These are phyloP conservation scores for Galago senegalensis DNA, from an alignment of 2,797 vertebrate species.

Conservation along the genomic window DNA sequence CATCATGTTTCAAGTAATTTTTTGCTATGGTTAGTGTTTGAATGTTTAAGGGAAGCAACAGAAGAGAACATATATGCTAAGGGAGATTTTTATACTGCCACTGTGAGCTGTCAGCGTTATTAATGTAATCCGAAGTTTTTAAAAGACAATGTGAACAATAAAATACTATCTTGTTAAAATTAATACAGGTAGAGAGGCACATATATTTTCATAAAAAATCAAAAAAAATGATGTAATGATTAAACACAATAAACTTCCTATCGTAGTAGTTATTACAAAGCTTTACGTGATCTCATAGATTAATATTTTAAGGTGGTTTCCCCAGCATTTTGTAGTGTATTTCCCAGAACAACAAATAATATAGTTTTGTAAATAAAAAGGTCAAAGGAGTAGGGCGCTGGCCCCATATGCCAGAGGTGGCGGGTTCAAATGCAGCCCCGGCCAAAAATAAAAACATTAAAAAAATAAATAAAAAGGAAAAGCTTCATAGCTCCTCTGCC, in stretches of 20 bases:
- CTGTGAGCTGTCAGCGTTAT: not conserved
- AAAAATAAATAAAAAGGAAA: conserved; percentile 25
- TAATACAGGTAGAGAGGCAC: not conserved
- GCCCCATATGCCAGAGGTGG: too few relatives aligned
- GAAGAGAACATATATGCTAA: not conserved
- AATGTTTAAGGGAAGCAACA: not conserved
- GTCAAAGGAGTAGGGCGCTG: too few relatives aligned
- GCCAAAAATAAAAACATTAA: too few relatives aligned
- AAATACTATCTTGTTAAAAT: not conserved
- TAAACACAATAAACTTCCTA: rapidly evolving
- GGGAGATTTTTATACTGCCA: not conserved
- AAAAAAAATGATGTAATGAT: not conserved
- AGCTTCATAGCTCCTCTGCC: conserved; percentile 25
- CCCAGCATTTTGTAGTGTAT: not conserved
- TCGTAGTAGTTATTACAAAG: not conserved
- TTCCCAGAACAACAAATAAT: conserved; percentile 40
- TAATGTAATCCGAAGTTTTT: not conserved
- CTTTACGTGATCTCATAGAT: not conserved
- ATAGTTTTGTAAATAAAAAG: conserved; percentile 47
- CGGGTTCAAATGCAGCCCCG: too few relatives aligned
- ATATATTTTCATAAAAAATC: not conserved
- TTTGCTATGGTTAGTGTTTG: not conserved
- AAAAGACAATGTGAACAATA: not conserved
- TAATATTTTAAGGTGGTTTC: conserved; percentile 31
- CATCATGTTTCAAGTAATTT: not conserved